Base-by-base conservation (phyloP, 2,888 invertebrate species). In the Parascotia fuliginaria region DNA sequence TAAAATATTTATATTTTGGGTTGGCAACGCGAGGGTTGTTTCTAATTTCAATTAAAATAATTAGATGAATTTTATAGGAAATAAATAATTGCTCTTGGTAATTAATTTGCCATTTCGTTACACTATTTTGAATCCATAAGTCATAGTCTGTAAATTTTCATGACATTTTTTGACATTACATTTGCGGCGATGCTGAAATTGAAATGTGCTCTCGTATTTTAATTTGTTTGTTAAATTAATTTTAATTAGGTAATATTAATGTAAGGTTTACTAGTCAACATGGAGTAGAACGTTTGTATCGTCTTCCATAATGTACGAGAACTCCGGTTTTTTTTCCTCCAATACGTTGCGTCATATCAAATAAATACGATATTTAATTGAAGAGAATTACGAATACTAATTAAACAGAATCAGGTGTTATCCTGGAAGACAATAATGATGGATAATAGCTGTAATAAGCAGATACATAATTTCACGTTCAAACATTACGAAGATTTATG, bases 371-470 rank as follows among this genome's bases (percentile, higher is more conserved):
- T 70, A 71, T 73, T 75, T 70, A 71, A 75, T 75, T 70, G 64
- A 76, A 60, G 57, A 57, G 61, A 68, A 71, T 69, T 41, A 75
- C 70, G 72, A 70, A 75, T 74, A 73, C 55, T 73, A 70, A 72
- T 69, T 78, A 74, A 58, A 73, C 74, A 71, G 68, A 72, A 75
- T 71, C 87, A 89, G 87, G 88, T 84, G 70, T 83, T 83, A 86
- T 82, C 88, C 89, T 88, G 91, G 86, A 86, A 85, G 91, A 92
- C 91, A 92, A 91, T 92, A 92, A 92, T 89, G 88, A 83, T 77
- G 86, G 82, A 84, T 85, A 83, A 87, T 89, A 89, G 86, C 85
- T 82, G 80, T 79, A 58, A 63, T 84, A 85, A 83, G 83, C 85
- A 85, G 75, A 88, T 81, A 85, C 81, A 77, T 84, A 84, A 87